These are phyloP conservation scores for Nebria ingens DNA, from an alignment of 1,140 invertebrate genomes.

Conservation along the genomic window DNA sequence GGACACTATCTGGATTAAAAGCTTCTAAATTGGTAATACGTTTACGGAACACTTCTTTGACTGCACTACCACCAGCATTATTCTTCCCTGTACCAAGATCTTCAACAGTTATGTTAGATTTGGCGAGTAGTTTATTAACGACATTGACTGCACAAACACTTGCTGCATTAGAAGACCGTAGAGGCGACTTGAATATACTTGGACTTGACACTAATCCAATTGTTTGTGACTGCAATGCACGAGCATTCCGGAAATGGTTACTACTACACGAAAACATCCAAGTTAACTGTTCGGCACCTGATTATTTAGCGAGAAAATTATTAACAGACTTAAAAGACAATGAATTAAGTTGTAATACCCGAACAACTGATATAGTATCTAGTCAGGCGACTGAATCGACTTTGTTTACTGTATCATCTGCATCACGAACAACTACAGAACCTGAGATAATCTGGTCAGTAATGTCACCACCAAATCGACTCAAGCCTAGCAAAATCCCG, in stretches of 20 bases:
- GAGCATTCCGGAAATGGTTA: constrained; percentile 67
- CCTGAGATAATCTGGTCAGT: constrained; percentile 82
- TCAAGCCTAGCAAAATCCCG: constrained; percentile 40
- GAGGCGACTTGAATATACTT: constrained; percentile 56
- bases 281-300: constrained; percentile 55
- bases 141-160: constrained; percentile 67
- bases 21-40: constrained; percentile 52
- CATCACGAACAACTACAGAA: constrained; percentile 45
- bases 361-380: constrained; percentile 35
- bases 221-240: constrained; percentile 72
- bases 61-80: constrained; percentile 61
- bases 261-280: constrained; percentile 44
- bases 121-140: constrained; percentile 64
- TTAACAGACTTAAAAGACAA: constrained; percentile 67
- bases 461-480: constrained; percentile 49
- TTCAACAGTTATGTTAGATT: constrained; percentile 63
- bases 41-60: constrained; percentile 69
- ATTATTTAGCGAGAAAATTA: constrained; percentile 50
- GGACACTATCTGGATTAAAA: constrained; percentile 70
- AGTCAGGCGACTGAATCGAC: constrained; percentile 34
- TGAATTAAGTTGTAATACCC: constrained; percentile 62
- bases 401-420: constrained; percentile 32
- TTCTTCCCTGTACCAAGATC: constrained; percentile 84
- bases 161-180: constrained; percentile 65
- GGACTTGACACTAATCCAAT: constrained; percentile 70